These are phyloP conservation scores for Bujurquina vittata DNA, from an alignment of 2,113 vertebrate species.

Conservation along the genomic window DNA sequence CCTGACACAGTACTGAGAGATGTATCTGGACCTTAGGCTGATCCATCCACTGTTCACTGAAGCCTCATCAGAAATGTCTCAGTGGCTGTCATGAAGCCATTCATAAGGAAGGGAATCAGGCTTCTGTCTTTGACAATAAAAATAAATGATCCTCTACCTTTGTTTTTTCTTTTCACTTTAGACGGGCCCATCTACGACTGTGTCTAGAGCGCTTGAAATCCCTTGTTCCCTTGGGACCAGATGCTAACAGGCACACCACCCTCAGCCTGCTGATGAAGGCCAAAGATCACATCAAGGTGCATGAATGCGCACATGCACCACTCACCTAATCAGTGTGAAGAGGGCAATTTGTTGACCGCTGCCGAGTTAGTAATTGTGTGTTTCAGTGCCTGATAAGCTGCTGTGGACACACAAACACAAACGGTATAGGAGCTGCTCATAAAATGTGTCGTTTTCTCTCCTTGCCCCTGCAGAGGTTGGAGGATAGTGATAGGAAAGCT, in stretches of 20 bases:
- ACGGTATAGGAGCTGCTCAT: neutral
- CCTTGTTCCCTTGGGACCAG: constrained; percentile 89
- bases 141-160: neutral
- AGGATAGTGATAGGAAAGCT: constrained; percentile 89
- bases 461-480: constrained; percentile 83
- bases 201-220: constrained; percentile 95
- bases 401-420: neutral
- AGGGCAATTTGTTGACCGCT: constrained; percentile 17
- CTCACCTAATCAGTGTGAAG: neutral
- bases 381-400: constrained; percentile 4
- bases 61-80: no score
- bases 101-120: no score
- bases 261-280: constrained; percentile 94
- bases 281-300: constrained; percentile 93
- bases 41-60: no score
- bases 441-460: neutral
- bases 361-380: neutral
- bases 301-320: neutral
- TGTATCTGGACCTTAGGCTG: no score
- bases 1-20: no score
- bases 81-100: no score
- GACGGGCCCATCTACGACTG: constrained; percentile 91
- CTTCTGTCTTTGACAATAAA: neutral
- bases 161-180: constrained; percentile 52
- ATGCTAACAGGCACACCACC: constrained; percentile 90